These are phyloP conservation scores for Agrochola litura DNA, from an alignment of 2,888 invertebrate species.

Conservation along the genomic window DNA sequence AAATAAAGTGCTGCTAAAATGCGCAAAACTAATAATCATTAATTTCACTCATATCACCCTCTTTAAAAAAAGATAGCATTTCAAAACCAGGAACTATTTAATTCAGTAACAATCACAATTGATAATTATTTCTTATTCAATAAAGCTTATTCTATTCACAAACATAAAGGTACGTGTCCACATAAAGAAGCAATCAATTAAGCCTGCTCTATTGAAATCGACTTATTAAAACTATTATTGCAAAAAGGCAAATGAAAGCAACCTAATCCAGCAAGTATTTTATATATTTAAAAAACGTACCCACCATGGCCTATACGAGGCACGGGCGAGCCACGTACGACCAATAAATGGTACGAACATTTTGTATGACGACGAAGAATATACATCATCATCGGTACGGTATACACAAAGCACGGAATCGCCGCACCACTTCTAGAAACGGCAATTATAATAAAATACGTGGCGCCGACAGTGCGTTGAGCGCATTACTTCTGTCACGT, in stretches of 20 bases:
- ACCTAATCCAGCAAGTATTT: not conserved
- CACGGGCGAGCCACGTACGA: not conserved
- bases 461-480: not conserved
- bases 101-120: slow-evolving; percentile 52
- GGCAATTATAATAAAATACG: not conserved
- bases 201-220: not conserved
- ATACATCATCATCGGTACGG: not conserved
- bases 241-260: not conserved
- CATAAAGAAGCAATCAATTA: not conserved
- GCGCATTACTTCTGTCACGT: not conserved
- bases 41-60: slow-evolving; percentile 4
- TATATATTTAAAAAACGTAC: not conserved
- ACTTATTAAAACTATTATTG: not conserved
- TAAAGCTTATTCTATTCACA: slow-evolving; percentile 25
- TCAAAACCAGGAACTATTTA: slow-evolving; percentile 57
- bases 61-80: slow-evolving; percentile 39
- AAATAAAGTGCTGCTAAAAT: slow-evolving; percentile 49
- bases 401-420: not conserved
- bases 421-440: too few species aligned
- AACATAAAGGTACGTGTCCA: slow-evolving; percentile 23
- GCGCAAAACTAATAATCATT: slow-evolving; percentile 30
- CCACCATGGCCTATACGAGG: not conserved
- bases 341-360: not conserved
- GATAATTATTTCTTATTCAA: slow-evolving; percentile 23
- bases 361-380: not conserved